phyloP scores from a whole-genome alignment of 2,113 vertebrate genomes.

The Rhinichthys klamathensis region DNA sequence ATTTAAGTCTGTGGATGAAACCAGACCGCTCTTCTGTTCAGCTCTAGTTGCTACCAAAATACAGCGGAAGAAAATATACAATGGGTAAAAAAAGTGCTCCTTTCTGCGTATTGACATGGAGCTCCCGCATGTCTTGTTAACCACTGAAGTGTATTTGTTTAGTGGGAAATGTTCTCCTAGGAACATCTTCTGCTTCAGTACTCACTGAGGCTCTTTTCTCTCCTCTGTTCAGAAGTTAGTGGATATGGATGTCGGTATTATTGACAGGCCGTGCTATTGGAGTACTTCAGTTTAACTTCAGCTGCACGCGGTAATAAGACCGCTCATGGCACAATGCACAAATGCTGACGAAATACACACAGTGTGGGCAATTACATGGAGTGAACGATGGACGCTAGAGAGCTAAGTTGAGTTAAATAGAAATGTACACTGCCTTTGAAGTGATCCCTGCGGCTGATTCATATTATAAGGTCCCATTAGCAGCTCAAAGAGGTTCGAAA shows the following conservation, averaged over 20 bases:
- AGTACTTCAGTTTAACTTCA: background rate
- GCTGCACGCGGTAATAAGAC: constrained; percentile 23
- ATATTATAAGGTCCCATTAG: background rate
- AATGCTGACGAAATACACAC: constrained; percentile 13
- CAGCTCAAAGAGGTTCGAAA: background rate
- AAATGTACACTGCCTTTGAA: constrained; percentile 24
- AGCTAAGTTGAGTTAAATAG: background rate
- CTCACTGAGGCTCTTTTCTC: background rate
- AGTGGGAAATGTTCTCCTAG: background rate
- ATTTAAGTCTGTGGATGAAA: constrained; percentile 28
- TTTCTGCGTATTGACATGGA: constrained; percentile 24
- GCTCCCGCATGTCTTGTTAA: constrained; percentile 47
- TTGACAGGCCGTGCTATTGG: constrained; percentile 15
- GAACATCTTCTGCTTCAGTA: constrained; percentile 12
- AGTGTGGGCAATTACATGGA: constrained; percentile 16
- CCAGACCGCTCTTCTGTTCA: constrained; percentile 1
- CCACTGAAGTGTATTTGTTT: constrained; percentile 43
- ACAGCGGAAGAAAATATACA: constrained; percentile 1
- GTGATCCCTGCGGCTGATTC: constrained; percentile 13
- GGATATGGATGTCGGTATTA: constrained; percentile 13
- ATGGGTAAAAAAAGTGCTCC: background rate
- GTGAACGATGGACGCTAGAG: background rate
- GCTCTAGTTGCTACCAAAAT: constrained; percentile 42
- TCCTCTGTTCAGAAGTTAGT: constrained; percentile 6
- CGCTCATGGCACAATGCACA: constrained; percentile 16